These are phyloP conservation scores for Larimichthys polyactis DNA, from an alignment of 2,113 vertebrate species.

Conservation along the genomic window DNA sequence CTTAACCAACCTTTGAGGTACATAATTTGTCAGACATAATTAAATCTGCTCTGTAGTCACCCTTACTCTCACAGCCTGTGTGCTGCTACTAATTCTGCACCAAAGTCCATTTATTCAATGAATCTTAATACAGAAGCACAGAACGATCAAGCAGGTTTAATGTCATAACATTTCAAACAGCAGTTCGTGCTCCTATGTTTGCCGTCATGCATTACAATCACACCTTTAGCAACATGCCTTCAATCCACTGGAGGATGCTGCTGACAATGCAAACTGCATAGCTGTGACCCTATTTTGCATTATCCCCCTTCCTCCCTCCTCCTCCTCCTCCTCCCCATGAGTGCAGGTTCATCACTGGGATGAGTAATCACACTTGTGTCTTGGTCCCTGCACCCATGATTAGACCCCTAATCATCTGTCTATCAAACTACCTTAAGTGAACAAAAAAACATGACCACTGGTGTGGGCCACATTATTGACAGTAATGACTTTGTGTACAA, in stretches of 20 bases:
- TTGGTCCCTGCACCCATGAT: constrained; percentile 26
- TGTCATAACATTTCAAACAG: neutral
- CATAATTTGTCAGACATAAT: neutral
- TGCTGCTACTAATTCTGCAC: neutral
- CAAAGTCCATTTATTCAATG: neutral
- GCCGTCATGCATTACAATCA: constrained; percentile 3
- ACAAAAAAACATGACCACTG: constrained; percentile 10
- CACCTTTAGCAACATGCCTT: constrained; percentile 8
- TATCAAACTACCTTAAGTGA: constrained; percentile 29
- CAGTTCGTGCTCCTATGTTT: neutral
- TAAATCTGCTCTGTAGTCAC: neutral
- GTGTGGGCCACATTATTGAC: constrained; percentile 25
- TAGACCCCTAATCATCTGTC: constrained; percentile 37
- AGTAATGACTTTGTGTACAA: constrained; percentile 13
- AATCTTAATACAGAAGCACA: neutral
- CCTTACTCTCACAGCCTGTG: neutral
- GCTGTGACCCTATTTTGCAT: constrained; percentile 52
- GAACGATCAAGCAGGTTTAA: neutral
- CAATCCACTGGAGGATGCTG: constrained; percentile 32
- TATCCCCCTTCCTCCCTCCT: neutral
- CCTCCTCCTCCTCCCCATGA: neutral
- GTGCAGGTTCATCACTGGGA: constrained; percentile 31
- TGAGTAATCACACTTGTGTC: constrained; percentile 24
- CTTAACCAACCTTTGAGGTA: neutral
- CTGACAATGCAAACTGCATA: constrained; percentile 47